Percentiles rank a stretch among this genome's conserved stretches.
Evolutionary conservation across 2,113 vertebrate genomes (phyloP).

Genomic region (Leptocoma aspasia): DNA sequence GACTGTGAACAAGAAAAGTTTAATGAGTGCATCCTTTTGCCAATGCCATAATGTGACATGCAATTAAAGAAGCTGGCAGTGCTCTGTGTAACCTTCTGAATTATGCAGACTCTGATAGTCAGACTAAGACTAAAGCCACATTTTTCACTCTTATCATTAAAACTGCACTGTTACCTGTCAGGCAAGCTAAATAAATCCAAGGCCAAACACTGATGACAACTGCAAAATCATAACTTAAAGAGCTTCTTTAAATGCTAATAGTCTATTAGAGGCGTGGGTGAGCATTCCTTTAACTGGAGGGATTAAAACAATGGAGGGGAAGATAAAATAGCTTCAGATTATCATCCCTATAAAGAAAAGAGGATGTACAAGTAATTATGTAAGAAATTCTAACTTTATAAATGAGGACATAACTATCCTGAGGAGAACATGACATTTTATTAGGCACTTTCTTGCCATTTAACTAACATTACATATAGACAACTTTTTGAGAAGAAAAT

Average conservation of each 20-base stretch:
- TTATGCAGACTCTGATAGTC: background rate
- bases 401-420: background rate
- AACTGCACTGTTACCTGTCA: background rate
- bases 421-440: background rate
- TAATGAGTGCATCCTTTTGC: background rate
- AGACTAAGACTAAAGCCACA: background rate
- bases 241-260: background rate
- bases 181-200: background rate
- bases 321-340: background rate
- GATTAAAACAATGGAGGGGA: background rate
- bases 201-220: background rate
- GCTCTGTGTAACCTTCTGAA: background rate
- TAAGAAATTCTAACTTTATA: background rate
- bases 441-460: background rate
- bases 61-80: background rate
- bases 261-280: background rate
- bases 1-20: background rate
- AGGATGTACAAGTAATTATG: background rate
- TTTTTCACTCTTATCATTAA: background rate
- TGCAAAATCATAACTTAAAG: background rate
- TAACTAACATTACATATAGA: background rate
- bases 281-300: background rate
- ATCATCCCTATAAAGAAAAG: background rate
- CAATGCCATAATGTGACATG: background rate
- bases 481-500: background rate